Conservation (phyloP, 2,797 vertebrate genomes). For the Typhlichthys eigenmanni region DNA sequence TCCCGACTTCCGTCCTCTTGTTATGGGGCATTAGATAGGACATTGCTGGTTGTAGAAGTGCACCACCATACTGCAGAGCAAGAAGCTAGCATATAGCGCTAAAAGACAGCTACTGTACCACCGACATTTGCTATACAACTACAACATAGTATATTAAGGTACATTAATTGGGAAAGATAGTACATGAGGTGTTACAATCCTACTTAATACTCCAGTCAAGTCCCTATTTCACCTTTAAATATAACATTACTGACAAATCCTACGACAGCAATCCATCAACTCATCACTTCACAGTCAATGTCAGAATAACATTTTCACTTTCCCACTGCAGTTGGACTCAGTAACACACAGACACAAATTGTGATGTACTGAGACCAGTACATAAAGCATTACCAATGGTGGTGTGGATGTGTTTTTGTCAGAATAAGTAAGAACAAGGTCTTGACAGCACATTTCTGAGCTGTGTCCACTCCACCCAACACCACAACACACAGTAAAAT, state of each 20-base stretch:
- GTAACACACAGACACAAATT: constrained; percentile 78
- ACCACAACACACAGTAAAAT: constrained; percentile 1
- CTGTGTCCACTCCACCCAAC: constrained; percentile 24
- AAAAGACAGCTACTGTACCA: constrained; percentile 59
- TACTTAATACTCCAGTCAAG: constrained; percentile 54
- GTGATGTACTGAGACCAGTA: constrained; percentile 59
- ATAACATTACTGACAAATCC: constrained; percentile 40
- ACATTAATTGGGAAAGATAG: constrained; percentile 57
- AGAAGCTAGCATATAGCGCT: constrained; percentile 65
- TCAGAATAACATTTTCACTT: constrained; percentile 7
- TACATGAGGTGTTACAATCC: constrained; percentile 61
- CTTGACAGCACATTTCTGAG: constrained; percentile 21
- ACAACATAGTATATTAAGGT: constrained; percentile 46
- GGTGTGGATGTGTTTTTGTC: constrained; percentile 16
- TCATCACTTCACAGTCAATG: not conserved
- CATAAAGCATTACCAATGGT: constrained; percentile 14
- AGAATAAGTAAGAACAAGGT: constrained; percentile 2
- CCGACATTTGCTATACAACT: constrained; percentile 62
- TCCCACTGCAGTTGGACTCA: constrained; percentile 42
- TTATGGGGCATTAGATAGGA: constrained; percentile 42
- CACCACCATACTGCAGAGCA: constrained; percentile 67
- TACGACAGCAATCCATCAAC: no score
- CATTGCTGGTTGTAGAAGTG: constrained; percentile 60
- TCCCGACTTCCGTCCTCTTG: constrained; percentile 20
- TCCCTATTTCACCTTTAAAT: constrained; percentile 37